Conservation (phyloP, 2,797 vertebrate genomes). For the Gymnoscopelus braueri region DNA sequence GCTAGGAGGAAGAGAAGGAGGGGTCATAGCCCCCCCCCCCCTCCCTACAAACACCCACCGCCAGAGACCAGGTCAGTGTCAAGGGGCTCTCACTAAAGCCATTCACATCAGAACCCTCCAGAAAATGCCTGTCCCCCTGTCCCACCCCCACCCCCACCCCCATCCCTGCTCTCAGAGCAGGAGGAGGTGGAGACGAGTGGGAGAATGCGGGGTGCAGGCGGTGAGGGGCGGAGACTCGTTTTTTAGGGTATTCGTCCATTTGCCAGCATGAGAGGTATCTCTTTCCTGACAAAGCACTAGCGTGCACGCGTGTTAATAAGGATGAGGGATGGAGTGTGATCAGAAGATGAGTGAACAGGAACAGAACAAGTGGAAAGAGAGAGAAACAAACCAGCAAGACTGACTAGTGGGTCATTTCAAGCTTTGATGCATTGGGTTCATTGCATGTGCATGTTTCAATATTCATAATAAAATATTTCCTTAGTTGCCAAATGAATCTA, state of each 20-base stretch:
- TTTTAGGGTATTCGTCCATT: not conserved
- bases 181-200: not conserved
- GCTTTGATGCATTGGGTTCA: too few species aligned
- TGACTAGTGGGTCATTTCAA: too few species aligned
- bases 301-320: conserved; percentile 37
- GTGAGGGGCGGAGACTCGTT: conserved; percentile 1
- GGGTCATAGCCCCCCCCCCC: conserved; percentile 43
- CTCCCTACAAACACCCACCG: conserved; percentile 8
- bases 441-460: too few species aligned
- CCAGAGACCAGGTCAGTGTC: conserved; percentile 74
- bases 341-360: not conserved
- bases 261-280: conserved; percentile 21
- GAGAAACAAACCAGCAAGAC: too few species aligned
- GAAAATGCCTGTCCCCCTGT: conserved; percentile 45
- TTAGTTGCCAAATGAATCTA: too few species aligned
- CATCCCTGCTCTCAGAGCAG: conserved; percentile 2
- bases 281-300: conserved; percentile 47
- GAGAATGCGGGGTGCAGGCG: not conserved
- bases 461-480: too few species aligned
- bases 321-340: conserved; percentile 22
- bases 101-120: conserved; percentile 58
- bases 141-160: conserved; percentile 16
- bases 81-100: conserved; percentile 71
- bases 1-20: conserved; percentile 31
- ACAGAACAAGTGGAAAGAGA: too few species aligned